Evolutionary conservation across 2,888 invertebrate genomes (phyloP), one percentile per base, ranked within the genome.

Genomic region (Chrysomela aeneicollis): DNA sequence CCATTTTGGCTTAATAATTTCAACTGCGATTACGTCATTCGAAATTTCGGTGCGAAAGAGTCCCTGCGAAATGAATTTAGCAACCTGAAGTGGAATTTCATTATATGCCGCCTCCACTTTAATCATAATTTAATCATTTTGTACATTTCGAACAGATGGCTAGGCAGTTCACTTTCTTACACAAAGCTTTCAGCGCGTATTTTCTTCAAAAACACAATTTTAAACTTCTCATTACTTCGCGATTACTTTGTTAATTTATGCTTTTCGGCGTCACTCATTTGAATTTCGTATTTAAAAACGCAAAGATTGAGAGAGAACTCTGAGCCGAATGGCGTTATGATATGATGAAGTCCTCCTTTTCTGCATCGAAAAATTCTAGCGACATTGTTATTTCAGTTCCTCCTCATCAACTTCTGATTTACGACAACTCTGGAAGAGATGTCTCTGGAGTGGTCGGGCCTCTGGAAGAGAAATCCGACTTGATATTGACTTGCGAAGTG

Each of bases 401-500:
- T 73, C 94, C 95, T 18, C 93, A 94, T 84, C 92, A 93, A 81
- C 90, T 94, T 79, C 85, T 92, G 73, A 87, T 95, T 73, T 90
- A 93, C 80, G 94, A 94, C 82, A 91, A 91, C 77, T 92, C 92
- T 74, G 94, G 94, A 55, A 89, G 92, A 71, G 90, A 92, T 78
- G 88, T 94, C 57, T 90, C 92, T 63, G 90, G 90, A 47, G 88
- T 90, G 46, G 90, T 91, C 53, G 95, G 94, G 12, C 94, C 94
- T 51, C 86, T 93, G 77, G 89, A 92, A 78, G 95, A 94, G 84
- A 92, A 91, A 32, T 87, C 92, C 68, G 92, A 92, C 74, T 86
- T 95, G 73, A 88, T 92, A 35, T 85, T 95, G 67, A 92, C 92
- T 68, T 95, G 95, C 80, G 92, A 94, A 87, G 95, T 94, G 65